These are phyloP conservation scores for Pangasius larnaudii DNA, from an alignment of 2,797 vertebrate species.

Conservation along the genomic window DNA sequence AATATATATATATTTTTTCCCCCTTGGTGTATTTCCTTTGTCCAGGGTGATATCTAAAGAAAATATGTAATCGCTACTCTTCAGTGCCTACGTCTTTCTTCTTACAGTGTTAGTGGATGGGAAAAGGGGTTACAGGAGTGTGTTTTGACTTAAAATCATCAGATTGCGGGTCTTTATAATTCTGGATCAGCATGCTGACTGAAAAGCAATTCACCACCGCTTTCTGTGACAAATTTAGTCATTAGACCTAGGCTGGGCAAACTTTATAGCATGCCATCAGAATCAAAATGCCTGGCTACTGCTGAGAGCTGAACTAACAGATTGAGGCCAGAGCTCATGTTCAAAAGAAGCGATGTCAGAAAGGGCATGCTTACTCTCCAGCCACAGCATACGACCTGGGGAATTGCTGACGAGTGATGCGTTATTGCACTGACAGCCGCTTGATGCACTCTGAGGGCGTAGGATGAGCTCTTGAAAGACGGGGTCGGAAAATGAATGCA, in stretches of 20 bases:
- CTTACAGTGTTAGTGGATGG: not conserved
- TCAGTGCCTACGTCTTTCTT: too few relatives aligned
- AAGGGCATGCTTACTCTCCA: conserved; percentile 34
- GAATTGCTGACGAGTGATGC: conserved; percentile 41
- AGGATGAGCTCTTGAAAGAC: not conserved
- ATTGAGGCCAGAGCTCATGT: conserved; percentile 19
- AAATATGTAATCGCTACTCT: not conserved
- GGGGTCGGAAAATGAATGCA: not conserved
- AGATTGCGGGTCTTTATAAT: conserved; percentile 11
- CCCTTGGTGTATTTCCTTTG: not conserved
- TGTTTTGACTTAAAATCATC: not conserved
- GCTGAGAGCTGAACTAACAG: conserved; percentile 37
- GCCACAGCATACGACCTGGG: conserved; percentile 8
- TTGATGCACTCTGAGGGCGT: not conserved
- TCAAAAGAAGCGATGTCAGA: conserved; percentile 33
- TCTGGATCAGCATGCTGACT: not conserved
- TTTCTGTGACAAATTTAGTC: conserved; percentile 24
- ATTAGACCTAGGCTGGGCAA: conserved; percentile 31
- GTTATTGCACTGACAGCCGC: not conserved
- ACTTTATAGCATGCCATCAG: conserved; percentile 5
- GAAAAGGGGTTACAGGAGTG: not conserved
- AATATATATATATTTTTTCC: not conserved
- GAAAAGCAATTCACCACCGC: too few relatives aligned
- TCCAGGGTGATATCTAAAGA: not conserved
- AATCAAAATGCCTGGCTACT: conserved; percentile 21